phyloP scores from a whole-genome alignment of 2,797 vertebrate species.

The Balearica regulorum region DNA sequence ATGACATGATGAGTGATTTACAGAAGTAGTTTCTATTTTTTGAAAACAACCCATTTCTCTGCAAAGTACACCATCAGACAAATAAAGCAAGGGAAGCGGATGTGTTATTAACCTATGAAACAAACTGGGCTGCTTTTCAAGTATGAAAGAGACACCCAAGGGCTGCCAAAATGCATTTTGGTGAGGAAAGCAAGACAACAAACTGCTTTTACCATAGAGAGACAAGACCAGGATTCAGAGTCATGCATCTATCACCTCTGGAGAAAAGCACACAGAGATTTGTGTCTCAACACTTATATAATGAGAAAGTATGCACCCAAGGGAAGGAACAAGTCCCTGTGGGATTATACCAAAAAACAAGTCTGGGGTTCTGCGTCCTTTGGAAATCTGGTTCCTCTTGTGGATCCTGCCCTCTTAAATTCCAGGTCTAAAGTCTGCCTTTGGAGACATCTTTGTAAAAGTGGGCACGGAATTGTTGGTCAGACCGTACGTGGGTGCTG shows the following conservation, averaged over 20 bases:
- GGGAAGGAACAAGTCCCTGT: neutral
- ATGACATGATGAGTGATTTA: neutral
- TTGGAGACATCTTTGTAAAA: neutral
- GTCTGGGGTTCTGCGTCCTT: neutral
- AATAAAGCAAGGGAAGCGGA: neutral
- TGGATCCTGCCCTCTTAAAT: neutral
- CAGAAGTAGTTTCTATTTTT: neutral
- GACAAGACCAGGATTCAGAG: neutral
- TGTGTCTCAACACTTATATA: neutral
- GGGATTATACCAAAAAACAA: neutral
- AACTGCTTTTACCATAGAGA: neutral
- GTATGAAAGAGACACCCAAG: neutral
- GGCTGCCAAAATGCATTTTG: neutral
- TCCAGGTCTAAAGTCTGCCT: neutral
- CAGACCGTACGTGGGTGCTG: accelerated
- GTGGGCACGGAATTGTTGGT: neutral
- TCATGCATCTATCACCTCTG: neutral
- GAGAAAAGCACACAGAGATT: neutral
- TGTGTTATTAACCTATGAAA: neutral
- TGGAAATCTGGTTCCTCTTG: neutral
- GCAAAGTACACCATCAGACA: neutral
- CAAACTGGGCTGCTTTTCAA: constrained; percentile 6
- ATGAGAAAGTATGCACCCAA: neutral
- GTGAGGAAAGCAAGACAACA: neutral
- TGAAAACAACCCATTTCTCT: neutral